These are phyloP conservation scores for Picathartes gymnocephalus DNA, from an alignment of 2,113 vertebrate species.

Conservation along the genomic window DNA sequence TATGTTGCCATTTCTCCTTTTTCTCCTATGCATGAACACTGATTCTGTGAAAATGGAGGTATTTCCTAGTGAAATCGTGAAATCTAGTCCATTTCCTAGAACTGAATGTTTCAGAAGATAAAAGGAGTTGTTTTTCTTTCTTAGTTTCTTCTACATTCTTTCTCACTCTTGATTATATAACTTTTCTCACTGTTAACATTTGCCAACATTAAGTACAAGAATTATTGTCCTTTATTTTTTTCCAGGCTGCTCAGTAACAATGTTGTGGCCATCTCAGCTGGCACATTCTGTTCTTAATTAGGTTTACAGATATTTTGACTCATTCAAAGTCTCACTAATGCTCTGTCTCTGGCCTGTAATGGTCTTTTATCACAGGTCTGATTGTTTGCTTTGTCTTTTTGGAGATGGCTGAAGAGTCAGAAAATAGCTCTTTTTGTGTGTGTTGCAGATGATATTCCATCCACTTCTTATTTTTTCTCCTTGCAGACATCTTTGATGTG, in stretches of 20 bases:
- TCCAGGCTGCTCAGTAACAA: not conserved
- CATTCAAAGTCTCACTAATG: not conserved
- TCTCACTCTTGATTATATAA: not conserved
- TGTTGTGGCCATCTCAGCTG: not conserved
- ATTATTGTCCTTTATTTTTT: not conserved
- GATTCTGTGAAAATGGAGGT: not conserved
- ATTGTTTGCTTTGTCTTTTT: not conserved
- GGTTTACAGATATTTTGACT: slow-evolving; percentile 29
- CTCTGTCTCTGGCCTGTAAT: not conserved
- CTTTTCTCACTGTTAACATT: not conserved
- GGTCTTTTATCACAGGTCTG: not conserved
- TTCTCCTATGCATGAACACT: not conserved
- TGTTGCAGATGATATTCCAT: not conserved
- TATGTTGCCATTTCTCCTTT: not conserved
- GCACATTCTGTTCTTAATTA: slow-evolving; percentile 11
- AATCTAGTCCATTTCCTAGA: not conserved
- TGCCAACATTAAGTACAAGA: not conserved
- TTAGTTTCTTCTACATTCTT: not conserved
- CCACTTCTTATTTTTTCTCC: not conserved
- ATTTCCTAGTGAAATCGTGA: not conserved
- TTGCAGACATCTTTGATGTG: not conserved
- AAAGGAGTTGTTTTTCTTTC: not conserved
- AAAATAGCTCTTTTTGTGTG: not conserved
- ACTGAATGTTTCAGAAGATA: not conserved
- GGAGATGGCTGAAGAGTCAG: not conserved